Percentiles rank a stretch among this genome's conserved stretches.
Conservation (phyloP, 2,888 invertebrate species). For the Eremobia ochroleuca region DNA sequence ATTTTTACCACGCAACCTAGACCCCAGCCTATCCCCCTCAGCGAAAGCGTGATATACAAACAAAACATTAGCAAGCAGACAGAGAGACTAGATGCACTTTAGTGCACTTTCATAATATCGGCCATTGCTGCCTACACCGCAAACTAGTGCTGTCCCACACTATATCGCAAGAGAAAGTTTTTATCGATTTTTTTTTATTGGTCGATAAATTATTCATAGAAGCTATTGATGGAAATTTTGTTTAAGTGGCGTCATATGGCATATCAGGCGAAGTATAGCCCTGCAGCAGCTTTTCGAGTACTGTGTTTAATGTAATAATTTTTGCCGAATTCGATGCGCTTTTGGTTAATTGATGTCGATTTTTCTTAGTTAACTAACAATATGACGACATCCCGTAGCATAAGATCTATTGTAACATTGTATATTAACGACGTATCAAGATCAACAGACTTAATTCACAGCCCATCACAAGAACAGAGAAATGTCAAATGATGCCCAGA, state of each 20-base stretch:
- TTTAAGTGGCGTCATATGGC: background rate
- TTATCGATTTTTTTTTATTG: slow-evolving; percentile 40
- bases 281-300: background rate
- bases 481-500: background rate
- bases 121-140: slow-evolving; percentile 51
- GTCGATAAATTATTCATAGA: slow-evolving; percentile 15
- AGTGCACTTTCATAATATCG: slow-evolving; percentile 66
- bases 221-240: background rate
- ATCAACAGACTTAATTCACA: background rate
- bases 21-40: background rate
- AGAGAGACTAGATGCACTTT: slow-evolving; percentile 57
- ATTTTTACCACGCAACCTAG: background rate
- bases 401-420: background rate
- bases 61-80: slow-evolving; percentile 27
- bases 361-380: background rate
- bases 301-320: background rate
- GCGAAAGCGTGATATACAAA: slow-evolving; percentile 2
- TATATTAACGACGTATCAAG: background rate
- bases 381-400: background rate
- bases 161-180: slow-evolving; percentile 53
- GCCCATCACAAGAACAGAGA: background rate
- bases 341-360: background rate
- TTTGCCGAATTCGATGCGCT: background rate
- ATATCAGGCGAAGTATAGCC: background rate
- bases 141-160: slow-evolving; percentile 52